Conservation (phyloP, 2,797 vertebrate genomes). For the Lithobates sylvaticus region DNA sequence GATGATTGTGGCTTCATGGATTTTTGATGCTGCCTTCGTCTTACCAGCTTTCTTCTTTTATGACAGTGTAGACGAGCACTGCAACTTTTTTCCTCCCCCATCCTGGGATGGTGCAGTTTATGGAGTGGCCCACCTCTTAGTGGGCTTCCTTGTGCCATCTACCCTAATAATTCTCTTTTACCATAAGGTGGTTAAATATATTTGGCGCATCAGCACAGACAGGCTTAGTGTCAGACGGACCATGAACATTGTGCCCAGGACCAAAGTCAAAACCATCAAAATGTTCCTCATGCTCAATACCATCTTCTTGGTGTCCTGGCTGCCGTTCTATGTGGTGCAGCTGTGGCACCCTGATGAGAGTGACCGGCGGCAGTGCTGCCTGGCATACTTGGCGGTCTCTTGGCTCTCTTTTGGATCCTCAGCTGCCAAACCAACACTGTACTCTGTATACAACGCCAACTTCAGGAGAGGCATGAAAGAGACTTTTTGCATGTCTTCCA, state of each 20-base stretch:
- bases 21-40: conserved; percentile 81
- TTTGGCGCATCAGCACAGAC: conserved; percentile 91
- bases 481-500: conserved; percentile 96
- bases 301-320: conserved; percentile 89
- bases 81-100: conserved; percentile 86
- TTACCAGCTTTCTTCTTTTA: conserved; percentile 87
- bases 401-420: conserved; percentile 92
- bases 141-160: conserved; percentile 85
- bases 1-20: conserved; percentile 90
- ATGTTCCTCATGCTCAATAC: conserved; percentile 94
- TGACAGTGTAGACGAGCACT: conserved; percentile 72
- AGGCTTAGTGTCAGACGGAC: conserved; percentile 89
- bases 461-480: conserved; percentile 94
- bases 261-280: conserved; percentile 97
- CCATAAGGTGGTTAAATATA: conserved; percentile 89
- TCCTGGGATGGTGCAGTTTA: conserved; percentile 85
- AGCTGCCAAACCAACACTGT: conserved; percentile 89
- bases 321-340: conserved; percentile 88
- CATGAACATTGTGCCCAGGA: conserved; percentile 92
- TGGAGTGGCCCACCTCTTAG: conserved; percentile 76
- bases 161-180: conserved; percentile 86
- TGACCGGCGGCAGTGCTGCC: conserved; percentile 76
- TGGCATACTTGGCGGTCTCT: conserved; percentile 82
- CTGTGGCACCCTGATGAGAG: conserved; percentile 88
- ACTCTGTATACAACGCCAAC: conserved; percentile 89